phyloP scores from a whole-genome alignment of 2,113 vertebrate genomes.

The Grus americana region DNA sequence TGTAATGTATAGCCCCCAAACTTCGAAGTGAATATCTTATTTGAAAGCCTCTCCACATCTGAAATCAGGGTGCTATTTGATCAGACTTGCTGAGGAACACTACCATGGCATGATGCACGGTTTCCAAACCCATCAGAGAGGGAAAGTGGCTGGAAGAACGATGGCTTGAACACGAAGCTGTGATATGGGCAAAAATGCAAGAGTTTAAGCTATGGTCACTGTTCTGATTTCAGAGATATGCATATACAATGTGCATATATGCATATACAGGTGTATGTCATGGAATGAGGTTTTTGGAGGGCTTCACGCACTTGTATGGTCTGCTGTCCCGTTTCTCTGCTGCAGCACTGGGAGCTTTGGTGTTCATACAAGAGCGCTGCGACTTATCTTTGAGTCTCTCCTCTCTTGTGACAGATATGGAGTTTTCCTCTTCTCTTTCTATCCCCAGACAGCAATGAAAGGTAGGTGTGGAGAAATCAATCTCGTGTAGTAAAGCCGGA shows the following conservation, averaged over 20 bases:
- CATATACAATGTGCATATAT: background rate
- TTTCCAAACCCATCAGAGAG: background rate
- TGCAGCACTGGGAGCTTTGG: background rate
- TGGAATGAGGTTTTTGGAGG: background rate
- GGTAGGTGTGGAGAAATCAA: background rate
- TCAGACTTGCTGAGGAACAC: rapidly evolving
- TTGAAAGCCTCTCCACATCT: background rate
- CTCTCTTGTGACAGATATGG: background rate
- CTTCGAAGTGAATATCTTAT: background rate
- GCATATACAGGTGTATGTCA: background rate
- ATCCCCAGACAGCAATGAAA: background rate
- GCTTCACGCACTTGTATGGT: rapidly evolving
- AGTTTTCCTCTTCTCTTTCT: background rate
- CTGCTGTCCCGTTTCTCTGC: background rate
- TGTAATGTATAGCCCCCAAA: background rate
- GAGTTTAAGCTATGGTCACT: background rate
- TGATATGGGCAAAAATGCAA: background rate
- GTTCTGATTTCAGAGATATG: background rate
- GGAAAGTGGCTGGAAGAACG: background rate
- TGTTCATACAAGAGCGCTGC: background rate
- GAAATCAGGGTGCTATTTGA: background rate
- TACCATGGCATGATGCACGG: rapidly evolving
- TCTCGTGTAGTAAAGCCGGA: background rate
- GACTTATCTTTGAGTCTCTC: background rate
- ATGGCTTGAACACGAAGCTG: background rate